Evolutionary conservation across 1,140 invertebrate genomes (phyloP), one percentile per base, ranked within the genome.

Genomic region (Antheraea pernyi): DNA sequence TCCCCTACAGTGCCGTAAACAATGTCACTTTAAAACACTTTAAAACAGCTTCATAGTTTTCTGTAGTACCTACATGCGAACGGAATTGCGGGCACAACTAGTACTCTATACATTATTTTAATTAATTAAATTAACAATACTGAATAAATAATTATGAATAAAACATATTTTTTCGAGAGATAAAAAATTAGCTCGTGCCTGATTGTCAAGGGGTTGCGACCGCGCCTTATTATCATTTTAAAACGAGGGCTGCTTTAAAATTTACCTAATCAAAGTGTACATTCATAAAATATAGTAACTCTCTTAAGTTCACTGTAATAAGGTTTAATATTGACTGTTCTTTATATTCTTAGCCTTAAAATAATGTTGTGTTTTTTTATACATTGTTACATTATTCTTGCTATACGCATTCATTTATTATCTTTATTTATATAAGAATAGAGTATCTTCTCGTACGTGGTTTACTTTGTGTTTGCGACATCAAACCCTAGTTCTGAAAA

Each of bases 191-290:
- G 46, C 39, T 11, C 39, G 39, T 53, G 46, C 13, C 46, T n/a
- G 46, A 16, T 53, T 53, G 46, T 53, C 46, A 53, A 53, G 61
- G 30, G 61, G 61, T 30, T 63, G 22, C 30, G 37, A 63, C 61
- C 61, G 22, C 61, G n/a, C 30, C 30, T 63, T 30, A 63, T 63
- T 63, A 63, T 30, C 16, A 36, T 63, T 63, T 63, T 63, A 37
- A 63, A 63, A 13, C 30, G 30, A 37, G 61, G 61, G 61, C 13
- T 16, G 37, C 22, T 63, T 63, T 53, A 13, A 13, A 16, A 53
- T 13, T 6, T 16, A 16, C 9, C 46, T 10, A 53, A 53, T 6
- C 13, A 13, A 16, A 53, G 0, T 53, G 39, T 42, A 42, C 39
- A 42, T 42, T 16, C 16, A 16, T n/a, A 2, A 53, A 53, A 53